phyloP scores from a whole-genome alignment of 2,113 vertebrate genomes.

The Solea senegalensis region DNA sequence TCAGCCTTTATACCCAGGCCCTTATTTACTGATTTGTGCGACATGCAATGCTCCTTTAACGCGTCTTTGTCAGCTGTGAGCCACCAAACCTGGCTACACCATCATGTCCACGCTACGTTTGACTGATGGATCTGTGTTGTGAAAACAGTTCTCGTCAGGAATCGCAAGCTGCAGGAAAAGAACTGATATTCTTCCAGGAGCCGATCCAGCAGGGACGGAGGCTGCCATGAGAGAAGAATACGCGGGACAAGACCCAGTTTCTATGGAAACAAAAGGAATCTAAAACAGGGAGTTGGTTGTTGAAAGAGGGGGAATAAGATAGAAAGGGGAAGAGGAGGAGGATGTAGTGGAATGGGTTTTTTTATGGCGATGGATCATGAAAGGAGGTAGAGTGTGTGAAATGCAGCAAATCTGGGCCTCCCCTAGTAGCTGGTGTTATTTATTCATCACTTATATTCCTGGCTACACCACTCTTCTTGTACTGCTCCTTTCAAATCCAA shows the following conservation, averaged over 20 bases:
- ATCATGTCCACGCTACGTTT: conserved; percentile 20
- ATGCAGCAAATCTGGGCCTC: conserved; percentile 26
- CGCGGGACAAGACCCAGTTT: conserved; percentile 72
- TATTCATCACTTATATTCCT: conserved; percentile 45
- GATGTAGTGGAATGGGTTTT: conserved; percentile 30
- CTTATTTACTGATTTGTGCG: conserved; percentile 40
- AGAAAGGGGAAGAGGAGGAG: not conserved
- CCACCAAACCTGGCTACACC: not conserved
- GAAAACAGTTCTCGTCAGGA: conserved; percentile 31
- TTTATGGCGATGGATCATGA: conserved; percentile 45
- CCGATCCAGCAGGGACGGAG: conserved; percentile 51
- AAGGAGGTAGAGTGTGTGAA: conserved; percentile 25
- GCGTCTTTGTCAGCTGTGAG: not conserved
- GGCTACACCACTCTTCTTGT: conserved; percentile 8
- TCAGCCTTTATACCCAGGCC: not conserved
- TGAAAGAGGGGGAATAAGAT: conserved; percentile 17
- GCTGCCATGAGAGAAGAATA: conserved; percentile 51
- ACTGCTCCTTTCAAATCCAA: conserved; percentile 26
- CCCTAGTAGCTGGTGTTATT: conserved; percentile 41
- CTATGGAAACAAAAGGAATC: conserved; percentile 79
- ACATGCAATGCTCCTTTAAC: not conserved
- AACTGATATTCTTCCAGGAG: conserved; percentile 55
- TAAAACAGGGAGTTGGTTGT: conserved; percentile 42
- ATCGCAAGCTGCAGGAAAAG: conserved; percentile 37
- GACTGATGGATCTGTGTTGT: conserved; percentile 46